Evolutionary conservation across 2,888 invertebrate species (phyloP).

Genomic region (Drosophila borealis): DNA sequence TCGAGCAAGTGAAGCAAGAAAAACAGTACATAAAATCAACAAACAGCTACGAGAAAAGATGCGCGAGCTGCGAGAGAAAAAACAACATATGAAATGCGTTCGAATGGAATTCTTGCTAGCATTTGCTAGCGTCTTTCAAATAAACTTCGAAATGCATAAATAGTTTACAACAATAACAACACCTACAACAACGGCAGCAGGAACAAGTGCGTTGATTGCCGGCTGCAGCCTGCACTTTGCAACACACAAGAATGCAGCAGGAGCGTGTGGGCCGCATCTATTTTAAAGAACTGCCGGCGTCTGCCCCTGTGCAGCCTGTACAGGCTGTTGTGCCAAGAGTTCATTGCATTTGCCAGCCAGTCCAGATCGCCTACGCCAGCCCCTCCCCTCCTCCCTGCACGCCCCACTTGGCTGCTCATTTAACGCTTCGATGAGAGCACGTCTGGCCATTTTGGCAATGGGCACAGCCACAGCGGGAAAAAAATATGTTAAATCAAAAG

Average conservation of each 20-base stretch:
- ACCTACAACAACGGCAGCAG: slow-evolving; percentile 37
- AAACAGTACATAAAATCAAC: slow-evolving; percentile 79
- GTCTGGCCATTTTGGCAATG: slow-evolving; percentile 47
- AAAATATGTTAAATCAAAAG: slow-evolving; percentile 16
- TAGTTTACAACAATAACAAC: slow-evolving; percentile 78
- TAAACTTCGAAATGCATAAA: slow-evolving; percentile 79
- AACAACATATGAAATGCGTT: slow-evolving; percentile 54
- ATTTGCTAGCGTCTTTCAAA: slow-evolving; percentile 67
- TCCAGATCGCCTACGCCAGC: slow-evolving; percentile 14
- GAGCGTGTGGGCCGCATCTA: slow-evolving; percentile 60
- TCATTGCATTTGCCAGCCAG: slow-evolving; percentile 55
- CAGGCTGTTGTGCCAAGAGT: slow-evolving; percentile 52
- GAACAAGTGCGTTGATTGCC: slow-evolving; percentile 79
- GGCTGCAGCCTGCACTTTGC: slow-evolving; percentile 56
- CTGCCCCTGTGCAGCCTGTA: slow-evolving; percentile 27
- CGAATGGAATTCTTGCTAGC: slow-evolving; percentile 55
- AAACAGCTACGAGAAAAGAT: slow-evolving; percentile 58
- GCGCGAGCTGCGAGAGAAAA: slow-evolving; percentile 23
- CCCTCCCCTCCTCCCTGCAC: background rate
- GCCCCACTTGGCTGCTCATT: slow-evolving; percentile 43
- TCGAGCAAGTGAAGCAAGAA: slow-evolving; percentile 71
- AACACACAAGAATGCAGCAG: slow-evolving; percentile 21
- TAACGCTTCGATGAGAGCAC: slow-evolving; percentile 45
- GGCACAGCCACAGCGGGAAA: slow-evolving; percentile 12
- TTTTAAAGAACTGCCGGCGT: slow-evolving; percentile 62